Evolutionary conservation across 2,797 vertebrate genomes (phyloP).

Genomic region (Microctenopoma lineatum): DNA sequence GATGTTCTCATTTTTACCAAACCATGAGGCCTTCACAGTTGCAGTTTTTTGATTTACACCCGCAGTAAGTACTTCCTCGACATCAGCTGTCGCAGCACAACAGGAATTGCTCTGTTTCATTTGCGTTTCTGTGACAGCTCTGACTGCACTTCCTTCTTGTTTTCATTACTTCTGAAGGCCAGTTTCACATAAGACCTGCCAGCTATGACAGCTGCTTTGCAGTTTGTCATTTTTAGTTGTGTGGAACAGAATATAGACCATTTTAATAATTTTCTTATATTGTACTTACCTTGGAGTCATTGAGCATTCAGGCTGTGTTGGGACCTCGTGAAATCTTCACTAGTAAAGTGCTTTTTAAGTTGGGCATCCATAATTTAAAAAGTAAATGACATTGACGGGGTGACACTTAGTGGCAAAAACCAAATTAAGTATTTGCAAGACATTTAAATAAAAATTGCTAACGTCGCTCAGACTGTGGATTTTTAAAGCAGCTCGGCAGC

Average conservation of each 20-base stretch:
- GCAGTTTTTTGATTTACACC: neutral
- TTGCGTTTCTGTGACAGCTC: constrained; percentile 29
- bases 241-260: constrained; percentile 14
- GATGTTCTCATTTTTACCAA: no score
- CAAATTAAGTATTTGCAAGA: neutral
- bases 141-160: constrained; percentile 15
- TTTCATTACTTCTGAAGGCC: constrained; percentile 30
- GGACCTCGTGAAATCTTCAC: neutral
- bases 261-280: constrained; percentile 18
- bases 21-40: no score
- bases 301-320: neutral
- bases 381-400: neutral
- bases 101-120: constrained; percentile 30
- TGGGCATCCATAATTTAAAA: neutral
- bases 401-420: neutral
- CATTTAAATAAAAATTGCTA: neutral
- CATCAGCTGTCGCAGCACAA: constrained; percentile 31
- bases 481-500: neutral
- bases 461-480: neutral
- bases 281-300: constrained; percentile 13
- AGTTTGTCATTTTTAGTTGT: constrained; percentile 30
- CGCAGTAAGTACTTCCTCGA: neutral
- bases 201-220: constrained; percentile 37
- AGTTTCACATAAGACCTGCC: constrained; percentile 40
- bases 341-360: constrained; percentile 1